A percentile compares a stretch with the other conserved stretches of the same genome.
Evolutionary conservation across 2,113 vertebrate species (phyloP).

Genomic region (Myiagra hebetior): DNA sequence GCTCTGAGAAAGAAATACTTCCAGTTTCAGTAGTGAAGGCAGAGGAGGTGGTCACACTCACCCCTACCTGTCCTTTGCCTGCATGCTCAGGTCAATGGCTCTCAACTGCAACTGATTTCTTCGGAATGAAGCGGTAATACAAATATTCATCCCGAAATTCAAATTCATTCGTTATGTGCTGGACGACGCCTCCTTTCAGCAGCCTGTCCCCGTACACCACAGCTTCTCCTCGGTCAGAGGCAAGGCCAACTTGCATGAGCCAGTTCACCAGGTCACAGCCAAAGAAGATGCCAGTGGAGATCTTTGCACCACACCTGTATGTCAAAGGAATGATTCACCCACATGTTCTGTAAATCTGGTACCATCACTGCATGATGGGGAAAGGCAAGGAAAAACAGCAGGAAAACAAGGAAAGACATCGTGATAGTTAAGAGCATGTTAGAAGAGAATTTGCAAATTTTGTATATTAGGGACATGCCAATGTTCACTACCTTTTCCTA

Average conservation of each 20-base stretch:
- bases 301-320: conserved; percentile 83
- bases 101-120: conserved; percentile 9
- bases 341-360: conserved; percentile 82
- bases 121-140: conserved; percentile 82
- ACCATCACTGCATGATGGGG: conserved; percentile 78
- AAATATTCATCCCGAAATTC: conserved; percentile 85
- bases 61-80: background rate
- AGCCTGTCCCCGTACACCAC: conserved; percentile 84
- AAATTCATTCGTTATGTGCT: conserved; percentile 84
- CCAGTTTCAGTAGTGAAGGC: background rate
- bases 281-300: conserved; percentile 82
- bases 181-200: conserved; percentile 84
- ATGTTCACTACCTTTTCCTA: background rate
- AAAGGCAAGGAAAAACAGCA: conserved; percentile 63
- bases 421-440: conserved; percentile 63
- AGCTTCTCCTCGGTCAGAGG: conserved; percentile 85
- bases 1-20: background rate
- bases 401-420: conserved; percentile 74
- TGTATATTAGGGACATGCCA: conserved; percentile 42
- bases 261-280: conserved; percentile 93
- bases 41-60: background rate
- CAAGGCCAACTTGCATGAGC: conserved; percentile 89
- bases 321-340: conserved; percentile 82
- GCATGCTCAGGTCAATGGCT: background rate
- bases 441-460: conserved; percentile 48